Percentiles rank a stretch among this genome's conserved stretches.
These are phyloP conservation scores for Xiphydria camelus DNA, from an alignment of 2,888 invertebrate genomes.

Conservation along the genomic window DNA sequence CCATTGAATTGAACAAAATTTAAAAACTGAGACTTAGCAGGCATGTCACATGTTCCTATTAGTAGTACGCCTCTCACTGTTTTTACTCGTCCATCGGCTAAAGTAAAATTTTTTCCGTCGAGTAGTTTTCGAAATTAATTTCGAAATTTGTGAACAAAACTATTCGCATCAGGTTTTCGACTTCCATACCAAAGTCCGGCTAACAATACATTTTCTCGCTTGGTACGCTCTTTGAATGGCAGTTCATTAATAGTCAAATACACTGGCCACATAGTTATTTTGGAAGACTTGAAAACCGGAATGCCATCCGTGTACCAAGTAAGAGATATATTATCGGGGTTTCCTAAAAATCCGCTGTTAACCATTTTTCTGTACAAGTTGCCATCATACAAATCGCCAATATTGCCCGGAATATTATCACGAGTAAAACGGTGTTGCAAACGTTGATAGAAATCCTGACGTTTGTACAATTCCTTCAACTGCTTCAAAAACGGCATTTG, in stretches of 20 bases:
- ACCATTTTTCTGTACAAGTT: not conserved
- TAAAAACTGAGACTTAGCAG: constrained; percentile 22
- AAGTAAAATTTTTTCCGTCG: not conserved
- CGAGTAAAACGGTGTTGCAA: not conserved
- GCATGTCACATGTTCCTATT: constrained; percentile 18
- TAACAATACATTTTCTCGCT: constrained; percentile 21
- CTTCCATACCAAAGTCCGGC: constrained; percentile 20
- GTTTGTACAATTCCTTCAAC: constrained; percentile 1
- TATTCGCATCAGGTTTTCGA: constrained; percentile 15
- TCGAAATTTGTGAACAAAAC: constrained; percentile 7
- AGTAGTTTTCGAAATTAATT: not conserved
- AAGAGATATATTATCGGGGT: constrained; percentile 6
- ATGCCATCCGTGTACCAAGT: constrained; percentile 29
- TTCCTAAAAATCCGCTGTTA: not conserved
- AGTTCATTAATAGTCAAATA: constrained; percentile 22
- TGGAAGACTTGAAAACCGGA: constrained; percentile 22
- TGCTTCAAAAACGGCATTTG: constrained; percentile 4
- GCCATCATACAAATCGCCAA: constrained; percentile 2
- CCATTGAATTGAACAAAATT: constrained; percentile 25
- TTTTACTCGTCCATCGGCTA: constrained; percentile 9
- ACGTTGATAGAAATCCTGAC: not conserved
- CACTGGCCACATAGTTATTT: constrained; percentile 22
- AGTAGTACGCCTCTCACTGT: constrained; percentile 13
- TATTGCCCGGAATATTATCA: not conserved
- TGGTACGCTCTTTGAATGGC: constrained; percentile 16